Evolutionary conservation across 2,888 invertebrate genomes (phyloP).

Genomic region (Altica lythri): DNA sequence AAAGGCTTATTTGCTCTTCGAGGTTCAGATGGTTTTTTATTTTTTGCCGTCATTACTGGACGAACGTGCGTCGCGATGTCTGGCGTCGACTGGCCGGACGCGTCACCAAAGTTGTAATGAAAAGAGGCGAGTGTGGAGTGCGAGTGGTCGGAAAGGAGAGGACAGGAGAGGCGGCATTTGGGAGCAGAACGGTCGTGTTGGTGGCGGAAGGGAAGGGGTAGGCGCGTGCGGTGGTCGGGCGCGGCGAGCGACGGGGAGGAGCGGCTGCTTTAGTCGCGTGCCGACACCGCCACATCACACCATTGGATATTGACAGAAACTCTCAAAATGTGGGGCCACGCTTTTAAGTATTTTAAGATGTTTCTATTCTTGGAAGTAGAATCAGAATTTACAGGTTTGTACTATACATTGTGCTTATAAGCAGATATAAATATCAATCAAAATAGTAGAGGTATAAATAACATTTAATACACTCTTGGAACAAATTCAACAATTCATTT

Average conservation of each 20-base stretch:
- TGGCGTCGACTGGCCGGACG: slow-evolving; percentile 31
- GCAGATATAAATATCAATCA: no score
- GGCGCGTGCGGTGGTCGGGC: slow-evolving; percentile 53
- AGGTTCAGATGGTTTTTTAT: slow-evolving; percentile 52
- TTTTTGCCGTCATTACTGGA: slow-evolving; percentile 53
- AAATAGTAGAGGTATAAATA: no score
- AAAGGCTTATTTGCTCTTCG: slow-evolving; percentile 76
- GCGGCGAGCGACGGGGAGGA: slow-evolving; percentile 46
- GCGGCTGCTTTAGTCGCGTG: slow-evolving; percentile 57
- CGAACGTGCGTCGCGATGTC: slow-evolving; percentile 11
- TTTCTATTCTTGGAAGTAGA: no score
- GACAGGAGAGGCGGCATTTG: slow-evolving; percentile 10
- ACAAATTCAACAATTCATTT: no score
- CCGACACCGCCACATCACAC: slow-evolving; percentile 59
- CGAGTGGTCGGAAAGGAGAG: no score
- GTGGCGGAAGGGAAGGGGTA: slow-evolving; percentile 43
- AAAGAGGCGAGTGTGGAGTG: slow-evolving; percentile 24
- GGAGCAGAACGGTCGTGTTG: slow-evolving; percentile 23
- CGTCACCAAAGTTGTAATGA: slow-evolving; percentile 40
- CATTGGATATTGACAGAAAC: slow-evolving; percentile 49
- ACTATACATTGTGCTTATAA: no score
- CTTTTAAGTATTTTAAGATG: no score
- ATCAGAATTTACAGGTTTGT: no score
- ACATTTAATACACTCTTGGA: no score
- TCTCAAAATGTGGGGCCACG: slow-evolving; percentile 46